These are phyloP conservation scores for Penaeus japonicus DNA, from an alignment of 1,140 invertebrate genomes.

Conservation along the genomic window DNA sequence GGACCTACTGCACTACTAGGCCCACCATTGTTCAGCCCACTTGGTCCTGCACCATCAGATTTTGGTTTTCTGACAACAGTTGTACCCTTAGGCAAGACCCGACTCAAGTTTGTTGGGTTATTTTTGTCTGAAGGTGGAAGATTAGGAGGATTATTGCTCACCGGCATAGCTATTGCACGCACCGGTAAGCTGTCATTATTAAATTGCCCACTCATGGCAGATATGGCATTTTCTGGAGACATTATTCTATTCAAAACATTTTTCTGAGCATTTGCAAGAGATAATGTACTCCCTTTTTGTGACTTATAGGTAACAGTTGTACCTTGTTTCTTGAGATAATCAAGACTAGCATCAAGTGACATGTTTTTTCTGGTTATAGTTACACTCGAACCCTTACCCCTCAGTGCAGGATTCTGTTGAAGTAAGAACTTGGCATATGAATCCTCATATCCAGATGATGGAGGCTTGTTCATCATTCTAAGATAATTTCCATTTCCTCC, in stretches of 20 bases:
- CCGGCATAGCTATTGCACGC: slow-evolving; percentile 57
- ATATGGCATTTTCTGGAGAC: slow-evolving; percentile 58
- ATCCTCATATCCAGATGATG: slow-evolving; percentile 47
- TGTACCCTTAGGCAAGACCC: slow-evolving; percentile 56
- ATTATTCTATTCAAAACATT: slow-evolving; percentile 59
- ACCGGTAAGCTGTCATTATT: slow-evolving; percentile 31
- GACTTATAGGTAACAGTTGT: slow-evolving; percentile 49
- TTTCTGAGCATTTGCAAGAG: slow-evolving; percentile 57
- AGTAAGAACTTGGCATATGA: slow-evolving; percentile 56
- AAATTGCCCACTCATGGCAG: slow-evolving; percentile 32
- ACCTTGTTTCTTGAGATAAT: slow-evolving; percentile 59
- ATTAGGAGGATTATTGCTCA: slow-evolving; percentile 58
- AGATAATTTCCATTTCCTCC: slow-evolving; percentile 31
- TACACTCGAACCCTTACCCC: slow-evolving; percentile 44
- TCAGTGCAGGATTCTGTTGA: slow-evolving; percentile 30
- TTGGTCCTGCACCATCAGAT: slow-evolving; percentile 56
- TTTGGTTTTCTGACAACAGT: slow-evolving; percentile 57
- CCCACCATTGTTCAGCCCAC: slow-evolving; percentile 57
- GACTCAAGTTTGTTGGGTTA: slow-evolving; percentile 51
- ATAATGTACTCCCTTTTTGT: slow-evolving; percentile 27
- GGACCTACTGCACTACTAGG: slow-evolving; percentile 15
- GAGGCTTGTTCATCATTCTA: slow-evolving; percentile 23
- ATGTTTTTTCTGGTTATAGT: slow-evolving; percentile 54
- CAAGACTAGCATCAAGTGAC: slow-evolving; percentile 52
- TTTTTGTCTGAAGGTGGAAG: slow-evolving; percentile 53